These are phyloP conservation scores for Anabacerthia variegaticeps DNA, from an alignment of 2,797 vertebrate species.

Conservation along the genomic window DNA sequence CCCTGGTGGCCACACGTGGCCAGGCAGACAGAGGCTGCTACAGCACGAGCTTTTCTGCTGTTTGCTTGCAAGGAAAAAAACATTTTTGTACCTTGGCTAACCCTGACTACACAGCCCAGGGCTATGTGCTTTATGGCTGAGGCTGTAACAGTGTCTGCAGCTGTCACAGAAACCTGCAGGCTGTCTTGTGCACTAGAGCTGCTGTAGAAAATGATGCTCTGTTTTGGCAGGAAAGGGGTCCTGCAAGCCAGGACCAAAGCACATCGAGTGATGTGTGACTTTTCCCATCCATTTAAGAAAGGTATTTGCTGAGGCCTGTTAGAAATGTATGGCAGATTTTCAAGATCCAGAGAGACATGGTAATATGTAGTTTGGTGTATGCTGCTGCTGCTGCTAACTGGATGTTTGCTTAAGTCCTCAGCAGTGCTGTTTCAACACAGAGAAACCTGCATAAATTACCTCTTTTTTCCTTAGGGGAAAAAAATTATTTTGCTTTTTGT, in stretches of 20 bases:
- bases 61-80: background rate
- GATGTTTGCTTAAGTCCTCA: background rate
- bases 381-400: background rate
- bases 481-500: background rate
- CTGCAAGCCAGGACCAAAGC: slow-evolving; percentile 3
- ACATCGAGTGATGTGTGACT: background rate
- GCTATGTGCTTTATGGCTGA: slow-evolving; percentile 21
- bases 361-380: background rate
- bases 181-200: slow-evolving; percentile 25
- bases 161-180: slow-evolving; percentile 23
- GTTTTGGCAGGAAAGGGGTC: slow-evolving; percentile 17
- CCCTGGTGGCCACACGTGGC: background rate
- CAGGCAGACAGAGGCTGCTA: background rate
- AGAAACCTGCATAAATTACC: background rate
- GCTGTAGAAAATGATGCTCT: slow-evolving; percentile 1
- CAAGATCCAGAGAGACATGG: background rate
- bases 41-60: background rate
- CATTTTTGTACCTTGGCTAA: background rate
- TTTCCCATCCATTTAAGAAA: slow-evolving; percentile 8
- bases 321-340: background rate
- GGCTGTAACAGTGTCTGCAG: slow-evolving; percentile 10
- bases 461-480: background rate
- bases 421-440: background rate
- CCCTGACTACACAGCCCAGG: background rate
- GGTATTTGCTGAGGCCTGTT: slow-evolving; percentile 27